phyloP scores from a whole-genome alignment of 2,113 vertebrate species.

The Papio anubis region DNA sequence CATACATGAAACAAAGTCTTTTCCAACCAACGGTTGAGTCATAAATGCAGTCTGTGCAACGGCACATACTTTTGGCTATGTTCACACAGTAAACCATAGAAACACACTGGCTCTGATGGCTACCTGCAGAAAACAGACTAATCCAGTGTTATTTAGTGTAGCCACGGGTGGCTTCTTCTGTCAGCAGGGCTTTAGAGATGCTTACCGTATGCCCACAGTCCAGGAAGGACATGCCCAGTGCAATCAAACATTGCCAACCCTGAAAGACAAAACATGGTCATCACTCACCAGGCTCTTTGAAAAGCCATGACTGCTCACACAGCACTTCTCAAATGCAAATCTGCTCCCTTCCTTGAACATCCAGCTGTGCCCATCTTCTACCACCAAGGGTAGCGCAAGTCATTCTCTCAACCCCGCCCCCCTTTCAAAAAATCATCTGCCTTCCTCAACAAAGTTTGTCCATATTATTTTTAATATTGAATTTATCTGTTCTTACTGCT shows the following conservation, averaged over 20 bases:
- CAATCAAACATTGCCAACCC: slow-evolving; percentile 93
- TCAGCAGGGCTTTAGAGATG: slow-evolving; percentile 84
- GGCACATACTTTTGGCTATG: slow-evolving; percentile 78
- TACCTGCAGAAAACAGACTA: slow-evolving; percentile 69
- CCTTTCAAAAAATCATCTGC: background rate
- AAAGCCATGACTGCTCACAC: background rate
- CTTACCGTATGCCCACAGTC: slow-evolving; percentile 92
- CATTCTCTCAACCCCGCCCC: background rate
- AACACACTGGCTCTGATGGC: slow-evolving; percentile 85
- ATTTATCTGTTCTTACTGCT: background rate
- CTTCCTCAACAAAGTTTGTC: background rate
- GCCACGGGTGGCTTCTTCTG: slow-evolving; percentile 81
- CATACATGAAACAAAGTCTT: background rate
- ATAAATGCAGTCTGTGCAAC: slow-evolving; percentile 73
- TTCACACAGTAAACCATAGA: slow-evolving; percentile 85
- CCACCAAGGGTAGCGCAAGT: background rate
- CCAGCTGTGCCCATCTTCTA: background rate
- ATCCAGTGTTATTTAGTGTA: slow-evolving; percentile 65
- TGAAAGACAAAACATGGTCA: slow-evolving; percentile 75
- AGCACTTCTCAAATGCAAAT: background rate
- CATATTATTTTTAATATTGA: background rate
- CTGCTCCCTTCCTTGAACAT: background rate
- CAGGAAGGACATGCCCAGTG: slow-evolving; percentile 91
- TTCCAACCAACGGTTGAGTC: background rate
- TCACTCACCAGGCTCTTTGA: background rate